Base-by-base conservation (phyloP, 2,113 vertebrate species). In the Puntigrus tetrazona region DNA sequence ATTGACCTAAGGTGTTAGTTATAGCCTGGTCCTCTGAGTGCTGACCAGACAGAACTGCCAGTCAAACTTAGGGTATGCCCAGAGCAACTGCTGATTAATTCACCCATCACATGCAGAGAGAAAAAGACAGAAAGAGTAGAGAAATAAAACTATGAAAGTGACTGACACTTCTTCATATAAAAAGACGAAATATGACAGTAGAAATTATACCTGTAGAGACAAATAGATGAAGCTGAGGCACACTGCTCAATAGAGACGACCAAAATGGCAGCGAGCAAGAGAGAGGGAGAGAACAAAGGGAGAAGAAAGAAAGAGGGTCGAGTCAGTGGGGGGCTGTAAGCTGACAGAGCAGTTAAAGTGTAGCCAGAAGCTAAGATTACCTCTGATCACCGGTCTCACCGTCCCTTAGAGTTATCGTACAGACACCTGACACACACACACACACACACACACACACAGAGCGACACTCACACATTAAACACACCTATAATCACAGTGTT, bases 1-100 rank as follows among this genome's bases (percentile, higher is more conserved):
- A 87, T 85, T 90, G 91, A 88, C 90, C 84, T 76, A 29, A 41
- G 84, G 91, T 91, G 74, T 86, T 89, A 81, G 82, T 75, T 78
- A 81, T 81, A 80, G 86, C 84, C 81, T 34, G 84, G 13, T 29
- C 81, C 85, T 84, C 59, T 76, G 80, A 92, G 89, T 91, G 93
- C 92, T 94, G 91, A 93, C 89, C 87, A 90, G 88, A 90, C 92
- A 92, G 91, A 92, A 89, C 87, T 92, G 90, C 92, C 92, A 88
- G 89, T 93, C 92, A 91, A 86, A 86, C 61, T 55, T 43, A n/a
- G 65, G 61, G 43, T 70, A 70, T 82, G 65, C 79, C 79, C 61
- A 36, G 63, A 70, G 79, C 79, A 70, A 55, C 65, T 52, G 45
- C 65, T 82, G 79, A 82, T 82, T 82, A 82, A 70, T 82, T 70